These are phyloP conservation scores for Archegozetes longisetosus DNA, from an alignment of 1,140 invertebrate species.

Conservation along the genomic window DNA sequence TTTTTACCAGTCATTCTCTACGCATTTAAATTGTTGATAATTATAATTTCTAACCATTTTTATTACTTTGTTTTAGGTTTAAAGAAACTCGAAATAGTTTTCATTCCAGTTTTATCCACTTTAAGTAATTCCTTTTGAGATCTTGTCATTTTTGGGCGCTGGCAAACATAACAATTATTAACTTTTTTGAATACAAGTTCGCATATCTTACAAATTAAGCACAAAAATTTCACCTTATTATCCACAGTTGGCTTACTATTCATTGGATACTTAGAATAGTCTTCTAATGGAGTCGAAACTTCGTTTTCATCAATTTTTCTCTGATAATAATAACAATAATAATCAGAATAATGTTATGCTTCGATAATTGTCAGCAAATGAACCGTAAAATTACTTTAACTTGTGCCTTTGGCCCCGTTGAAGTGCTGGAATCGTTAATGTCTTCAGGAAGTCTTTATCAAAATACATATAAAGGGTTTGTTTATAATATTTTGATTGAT, in stretches of 20 bases:
- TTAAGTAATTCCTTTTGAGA: neutral
- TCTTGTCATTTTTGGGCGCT: constrained; percentile 2
- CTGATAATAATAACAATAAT: neutral
- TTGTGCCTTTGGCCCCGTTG: neutral
- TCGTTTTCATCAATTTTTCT: neutral
- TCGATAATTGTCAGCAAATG: neutral
- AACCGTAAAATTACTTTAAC: neutral
- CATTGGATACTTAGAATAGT: neutral
- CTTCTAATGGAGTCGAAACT: neutral
- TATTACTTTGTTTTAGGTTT: neutral
- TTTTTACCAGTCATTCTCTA: too few species aligned
- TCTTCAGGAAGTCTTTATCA: neutral
- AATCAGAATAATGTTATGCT: neutral
- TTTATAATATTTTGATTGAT: neutral
- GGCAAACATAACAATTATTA: neutral
- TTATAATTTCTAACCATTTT: too few species aligned
- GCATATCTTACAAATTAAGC: neutral
- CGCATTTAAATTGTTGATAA: too few species aligned
- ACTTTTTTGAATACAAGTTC: too few species aligned
- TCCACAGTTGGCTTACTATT: neutral
- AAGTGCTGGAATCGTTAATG: neutral
- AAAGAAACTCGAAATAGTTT: constrained; percentile 7
- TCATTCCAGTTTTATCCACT: constrained; percentile 12
- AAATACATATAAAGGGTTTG: neutral
- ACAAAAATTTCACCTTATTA: constrained; percentile 4